These are phyloP conservation scores for Sitodiplosis mosellana DNA, from an alignment of 1,140 invertebrate species.

Conservation along the genomic window DNA sequence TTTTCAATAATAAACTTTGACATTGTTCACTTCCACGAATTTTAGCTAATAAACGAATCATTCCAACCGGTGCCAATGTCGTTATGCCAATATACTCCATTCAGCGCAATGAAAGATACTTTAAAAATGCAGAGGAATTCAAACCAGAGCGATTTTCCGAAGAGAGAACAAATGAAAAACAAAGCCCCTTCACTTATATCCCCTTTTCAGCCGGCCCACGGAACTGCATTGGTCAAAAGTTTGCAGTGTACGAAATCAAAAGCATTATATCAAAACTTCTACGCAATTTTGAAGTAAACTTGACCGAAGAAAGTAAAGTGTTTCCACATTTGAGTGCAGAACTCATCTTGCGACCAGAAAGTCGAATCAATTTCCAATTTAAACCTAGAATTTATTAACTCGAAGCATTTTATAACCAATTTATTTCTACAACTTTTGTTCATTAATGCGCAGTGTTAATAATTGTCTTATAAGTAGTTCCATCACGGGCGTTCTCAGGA, in stretches of 20 bases:
- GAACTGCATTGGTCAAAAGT: constrained; percentile 36
- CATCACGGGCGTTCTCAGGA: too few species aligned
- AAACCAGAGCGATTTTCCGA: constrained; percentile 45
- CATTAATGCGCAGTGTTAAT: too few species aligned
- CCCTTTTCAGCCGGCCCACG: constrained; percentile 44
- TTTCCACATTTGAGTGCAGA: constrained; percentile 17
- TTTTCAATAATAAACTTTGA: background rate
- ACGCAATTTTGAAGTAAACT: constrained; percentile 16
- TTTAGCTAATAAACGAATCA: background rate
- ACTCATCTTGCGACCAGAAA: background rate
- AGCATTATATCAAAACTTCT: constrained; percentile 22
- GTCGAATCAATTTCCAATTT: background rate
- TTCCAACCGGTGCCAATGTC: background rate
- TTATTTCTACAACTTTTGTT: too few species aligned
- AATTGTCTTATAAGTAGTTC: too few species aligned
- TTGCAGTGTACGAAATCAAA: constrained; percentile 20
- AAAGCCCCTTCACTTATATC: constrained; percentile 34
- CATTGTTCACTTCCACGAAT: background rate
- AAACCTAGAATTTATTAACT: constrained; percentile 1
- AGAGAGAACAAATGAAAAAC: constrained; percentile 24
- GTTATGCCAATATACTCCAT: background rate
- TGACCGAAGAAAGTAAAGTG: constrained; percentile 26
- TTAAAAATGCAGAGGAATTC: constrained; percentile 27
- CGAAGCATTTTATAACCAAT: too few species aligned
- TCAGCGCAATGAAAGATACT: constrained; percentile 9